Conservation (phyloP, 2,888 invertebrate genomes). For the Andrena trimmerana region DNA sequence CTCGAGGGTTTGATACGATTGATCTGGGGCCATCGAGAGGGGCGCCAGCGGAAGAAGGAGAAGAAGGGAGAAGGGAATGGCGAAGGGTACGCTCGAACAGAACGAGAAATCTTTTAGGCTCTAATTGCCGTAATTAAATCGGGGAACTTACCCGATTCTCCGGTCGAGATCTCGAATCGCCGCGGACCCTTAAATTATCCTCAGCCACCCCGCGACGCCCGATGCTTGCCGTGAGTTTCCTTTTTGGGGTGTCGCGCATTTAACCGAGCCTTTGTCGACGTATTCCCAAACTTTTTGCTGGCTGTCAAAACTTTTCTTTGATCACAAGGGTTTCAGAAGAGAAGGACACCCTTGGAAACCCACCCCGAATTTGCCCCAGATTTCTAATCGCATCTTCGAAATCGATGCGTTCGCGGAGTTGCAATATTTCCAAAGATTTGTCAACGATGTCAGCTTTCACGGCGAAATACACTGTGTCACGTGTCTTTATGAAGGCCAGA, state of each 20-base stretch:
- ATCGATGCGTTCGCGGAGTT: too few species aligned
- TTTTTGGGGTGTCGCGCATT: conserved; percentile 56
- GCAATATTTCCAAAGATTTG: background rate
- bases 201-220: conserved; percentile 44
- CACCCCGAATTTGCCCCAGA: too few species aligned
- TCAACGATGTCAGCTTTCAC: background rate
- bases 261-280: conserved; percentile 25
- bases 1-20: conserved; percentile 77
- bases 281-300: conserved; percentile 10
- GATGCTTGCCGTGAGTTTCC: conserved; percentile 43
- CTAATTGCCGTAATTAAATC: conserved; percentile 82
- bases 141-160: conserved; percentile 80
- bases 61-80: background rate
- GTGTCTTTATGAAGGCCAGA: background rate
- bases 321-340: background rate
- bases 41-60: conserved; percentile 29
- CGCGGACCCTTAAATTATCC: conserved; percentile 66
- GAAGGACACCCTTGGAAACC: background rate
- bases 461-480: background rate
- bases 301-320: background rate
- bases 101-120: conserved; percentile 77
- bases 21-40: conserved; percentile 71
- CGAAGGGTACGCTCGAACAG: conserved; percentile 42
- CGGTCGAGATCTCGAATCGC: conserved; percentile 64
- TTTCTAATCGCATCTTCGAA: too few species aligned